Percentiles rank a stretch among this genome's conserved stretches.
Conservation (phyloP, 2,888 invertebrate genomes). For the Sphaerophoria taeniata region DNA sequence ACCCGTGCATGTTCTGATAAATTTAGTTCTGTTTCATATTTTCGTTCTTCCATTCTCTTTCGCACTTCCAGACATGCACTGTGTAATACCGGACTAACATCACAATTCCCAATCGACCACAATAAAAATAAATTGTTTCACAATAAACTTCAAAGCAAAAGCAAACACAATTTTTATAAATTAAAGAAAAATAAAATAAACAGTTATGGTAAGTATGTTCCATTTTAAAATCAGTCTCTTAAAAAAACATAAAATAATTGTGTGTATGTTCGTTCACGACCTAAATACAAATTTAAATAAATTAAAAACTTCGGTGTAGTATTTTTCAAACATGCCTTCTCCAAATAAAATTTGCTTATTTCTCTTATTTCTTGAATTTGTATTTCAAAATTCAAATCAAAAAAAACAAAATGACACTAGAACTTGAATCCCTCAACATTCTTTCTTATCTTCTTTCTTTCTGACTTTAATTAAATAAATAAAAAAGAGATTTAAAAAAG, state of each 20-base stretch:
- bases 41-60: too few species aligned
- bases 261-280: slow-evolving; percentile 48
- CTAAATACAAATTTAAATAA: slow-evolving; percentile 14
- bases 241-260: slow-evolving; percentile 20
- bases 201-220: slow-evolving; percentile 16
- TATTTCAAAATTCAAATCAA: background rate
- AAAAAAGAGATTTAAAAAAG: slow-evolving; percentile 4
- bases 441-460: slow-evolving; percentile 56
- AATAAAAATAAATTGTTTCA: too few species aligned
- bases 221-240: slow-evolving; percentile 7
- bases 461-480: slow-evolving; percentile 44
- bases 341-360: slow-evolving; percentile 3
- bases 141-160: too few species aligned
- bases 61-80: too few species aligned
- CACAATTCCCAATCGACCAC: too few species aligned
- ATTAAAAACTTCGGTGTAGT: slow-evolving; percentile 24
- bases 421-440: slow-evolving; percentile 32
- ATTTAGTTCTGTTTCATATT: too few species aligned
- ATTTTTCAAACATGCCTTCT: slow-evolving; percentile 36
- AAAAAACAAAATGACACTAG: slow-evolving; percentile 59
- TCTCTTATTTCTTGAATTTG: slow-evolving; percentile 6
- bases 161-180: too few species aligned
- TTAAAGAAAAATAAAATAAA: too few species aligned
- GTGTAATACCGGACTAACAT: too few species aligned
- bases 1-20: too few species aligned